Conservation (phyloP, 2,888 invertebrate species). For the Cryptocephalus primarius region DNA sequence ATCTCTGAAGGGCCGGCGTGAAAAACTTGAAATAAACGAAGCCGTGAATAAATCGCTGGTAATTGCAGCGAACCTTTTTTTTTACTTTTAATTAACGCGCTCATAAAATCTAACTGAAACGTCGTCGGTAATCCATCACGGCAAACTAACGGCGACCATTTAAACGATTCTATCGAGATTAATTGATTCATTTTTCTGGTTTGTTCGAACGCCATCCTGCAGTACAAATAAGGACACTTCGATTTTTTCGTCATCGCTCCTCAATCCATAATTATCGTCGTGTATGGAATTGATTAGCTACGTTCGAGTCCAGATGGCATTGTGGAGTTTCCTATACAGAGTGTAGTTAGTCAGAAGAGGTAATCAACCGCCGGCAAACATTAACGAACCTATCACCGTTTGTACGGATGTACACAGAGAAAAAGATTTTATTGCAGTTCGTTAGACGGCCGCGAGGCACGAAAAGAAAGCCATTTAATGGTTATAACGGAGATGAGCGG, state of each 20-base stretch:
- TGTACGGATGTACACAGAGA: background rate
- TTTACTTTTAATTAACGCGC: too few relatives aligned
- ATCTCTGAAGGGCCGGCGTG: too few relatives aligned
- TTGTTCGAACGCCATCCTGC: background rate
- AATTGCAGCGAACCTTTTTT: too few relatives aligned
- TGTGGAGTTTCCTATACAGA: background rate
- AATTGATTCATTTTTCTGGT: background rate
- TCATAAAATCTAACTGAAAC: too few relatives aligned
- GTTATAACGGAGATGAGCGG: too few relatives aligned
- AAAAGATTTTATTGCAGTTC: too few relatives aligned
- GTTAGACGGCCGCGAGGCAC: too few relatives aligned
- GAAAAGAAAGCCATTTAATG: too few relatives aligned
- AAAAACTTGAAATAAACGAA: too few relatives aligned
- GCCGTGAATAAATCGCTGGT: too few relatives aligned
- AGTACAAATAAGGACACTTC: background rate
- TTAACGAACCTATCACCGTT: constrained; percentile 34
- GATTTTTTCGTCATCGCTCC: background rate
- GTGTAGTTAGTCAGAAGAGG: constrained; percentile 24
- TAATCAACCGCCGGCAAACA: constrained; percentile 36
- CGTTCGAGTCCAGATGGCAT: background rate
- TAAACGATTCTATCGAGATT: background rate
- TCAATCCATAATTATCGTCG: background rate
- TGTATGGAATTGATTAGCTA: background rate
- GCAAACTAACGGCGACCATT: too few relatives aligned
- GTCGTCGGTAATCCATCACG: too few relatives aligned